phyloP scores from a whole-genome alignment of 2,113 vertebrate species.

The Corythoichthys haematopterus region DNA sequence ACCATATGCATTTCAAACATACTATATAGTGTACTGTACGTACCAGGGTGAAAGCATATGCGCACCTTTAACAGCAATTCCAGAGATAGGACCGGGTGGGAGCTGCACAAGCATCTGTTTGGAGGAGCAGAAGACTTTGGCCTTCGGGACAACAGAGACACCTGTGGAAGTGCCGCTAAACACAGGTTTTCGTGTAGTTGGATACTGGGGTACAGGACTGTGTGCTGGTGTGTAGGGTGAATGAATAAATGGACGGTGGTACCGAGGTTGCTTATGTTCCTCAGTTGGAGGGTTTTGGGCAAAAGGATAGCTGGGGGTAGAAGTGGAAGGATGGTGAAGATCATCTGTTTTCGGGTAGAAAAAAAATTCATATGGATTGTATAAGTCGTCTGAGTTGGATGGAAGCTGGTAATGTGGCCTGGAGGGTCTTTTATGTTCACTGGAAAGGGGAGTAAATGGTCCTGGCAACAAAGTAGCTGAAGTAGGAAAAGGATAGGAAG shows the following conservation, averaged over 20 bases:
- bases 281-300: constrained; percentile 5
- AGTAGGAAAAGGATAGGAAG: constrained; percentile 16
- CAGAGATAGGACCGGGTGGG: constrained; percentile 56
- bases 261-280: constrained; percentile 10
- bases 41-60: neutral
- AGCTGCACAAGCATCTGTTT: constrained; percentile 63
- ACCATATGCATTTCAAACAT: constrained; percentile 35
- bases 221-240: constrained; percentile 4
- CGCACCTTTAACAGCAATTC: constrained; percentile 58
- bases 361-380: constrained; percentile 16
- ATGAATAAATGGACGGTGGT: constrained; percentile 19
- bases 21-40: neutral
- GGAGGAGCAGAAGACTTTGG: constrained; percentile 55
- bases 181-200: neutral
- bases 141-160: constrained; percentile 1
- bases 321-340: neutral
- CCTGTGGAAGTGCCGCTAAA: neutral
- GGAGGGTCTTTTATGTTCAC: constrained; percentile 14
- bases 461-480: constrained; percentile 5
- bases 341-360: neutral
- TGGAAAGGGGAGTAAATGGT: constrained; percentile 3
- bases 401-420: constrained; percentile 10
- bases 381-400: neutral
- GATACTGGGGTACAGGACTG: constrained; percentile 5
- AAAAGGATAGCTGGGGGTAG: constrained; percentile 8